Base-by-base conservation (phyloP, 2,888 invertebrate species). In the Tillus elongatus region DNA sequence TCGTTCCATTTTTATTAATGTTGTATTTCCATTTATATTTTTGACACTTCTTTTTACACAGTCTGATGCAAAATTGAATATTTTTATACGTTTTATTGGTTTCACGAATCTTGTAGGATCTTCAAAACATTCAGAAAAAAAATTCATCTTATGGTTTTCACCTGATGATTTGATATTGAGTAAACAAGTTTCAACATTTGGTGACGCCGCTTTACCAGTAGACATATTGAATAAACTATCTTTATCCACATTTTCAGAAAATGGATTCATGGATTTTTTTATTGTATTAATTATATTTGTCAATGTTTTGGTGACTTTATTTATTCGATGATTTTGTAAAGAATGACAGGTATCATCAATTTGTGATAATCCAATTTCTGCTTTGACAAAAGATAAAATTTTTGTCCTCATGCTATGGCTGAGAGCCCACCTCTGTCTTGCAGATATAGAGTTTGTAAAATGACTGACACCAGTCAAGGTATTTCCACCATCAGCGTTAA, bases 401-500 rank as follows among this genome's bases (percentile, higher is more conserved):
- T 50, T 55, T 4, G 54, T 52, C 33, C 53, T 51, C 30, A 54
- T 48, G 42, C 51, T 54, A 34, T 57, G 56, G 41, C 52, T 56
- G 4, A 47, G 46, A 3, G 51, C 50, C 56, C 56, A 57, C 37
- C 56, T 41, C 44, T 57, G 48, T 15, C 55, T 37, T 39, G 53
- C 54, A 40, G 51, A 38, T 40, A 57, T 53, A n/a, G 53, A 52
- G 29, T 52, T 29, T 14, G 46, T 37, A 30, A 35, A 28, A 41
- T 19, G 46, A 33, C 35, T 51, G 14, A 36, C 13, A 37, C 38
- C 44, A 41, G 49, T 38, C 15, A 38, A 33, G 2, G 37, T 28
- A 37, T 24, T 37, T 9, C 15, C 37, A 4, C 29, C 35, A 30
- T 35, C 35, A 4, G 29, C 30, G 30, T 35, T 35, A 10, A 35